Evolutionary conservation across 2,797 vertebrate species (phyloP).

Genomic region (Chromis chromis): DNA sequence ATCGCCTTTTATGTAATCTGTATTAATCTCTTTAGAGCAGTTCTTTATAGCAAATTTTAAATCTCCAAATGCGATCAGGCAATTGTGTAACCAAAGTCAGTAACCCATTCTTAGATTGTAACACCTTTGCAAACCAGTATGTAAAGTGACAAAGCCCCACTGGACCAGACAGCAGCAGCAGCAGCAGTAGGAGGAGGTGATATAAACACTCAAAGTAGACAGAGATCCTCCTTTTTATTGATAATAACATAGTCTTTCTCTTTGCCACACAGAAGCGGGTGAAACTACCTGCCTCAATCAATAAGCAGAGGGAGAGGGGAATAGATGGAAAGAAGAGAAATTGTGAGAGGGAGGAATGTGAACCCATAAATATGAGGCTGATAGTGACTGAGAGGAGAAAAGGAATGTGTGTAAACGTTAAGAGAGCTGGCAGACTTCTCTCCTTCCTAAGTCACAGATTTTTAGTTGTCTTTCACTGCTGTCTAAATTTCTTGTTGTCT

Average conservation of each 20-base stretch:
- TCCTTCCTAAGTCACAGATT: conserved; percentile 36
- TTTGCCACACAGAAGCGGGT: conserved; percentile 27
- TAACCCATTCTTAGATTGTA: not conserved
- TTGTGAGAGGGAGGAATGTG: conserved; percentile 42
- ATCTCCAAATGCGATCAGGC: not conserved
- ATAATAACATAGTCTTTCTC: conserved; percentile 60
- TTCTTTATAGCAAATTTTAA: not conserved
- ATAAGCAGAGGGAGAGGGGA: conserved; percentile 31
- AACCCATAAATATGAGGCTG: conserved; percentile 64
- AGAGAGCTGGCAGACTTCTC: conserved; percentile 37
- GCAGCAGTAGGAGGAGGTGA: conserved; percentile 19
- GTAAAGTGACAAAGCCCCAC: conserved; percentile 10
- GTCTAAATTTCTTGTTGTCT: conserved; percentile 22
- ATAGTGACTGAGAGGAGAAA: conserved; percentile 44
- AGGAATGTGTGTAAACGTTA: conserved; percentile 42
- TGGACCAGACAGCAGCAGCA: conserved; percentile 6
- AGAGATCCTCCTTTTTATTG: conserved; percentile 52
- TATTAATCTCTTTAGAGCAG: too few relatives aligned
- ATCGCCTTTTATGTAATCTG: too few relatives aligned
- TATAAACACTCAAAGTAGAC: conserved; percentile 42
- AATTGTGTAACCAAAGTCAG: conserved; percentile 8
- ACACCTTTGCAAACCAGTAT: conserved; percentile 24
- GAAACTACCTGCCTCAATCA: conserved; percentile 53
- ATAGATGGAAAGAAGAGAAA: conserved; percentile 40
- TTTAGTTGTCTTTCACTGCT: conserved; percentile 34